Conservation (phyloP, 2,113 vertebrate species). For the Thalassarche chlororhynchos region DNA sequence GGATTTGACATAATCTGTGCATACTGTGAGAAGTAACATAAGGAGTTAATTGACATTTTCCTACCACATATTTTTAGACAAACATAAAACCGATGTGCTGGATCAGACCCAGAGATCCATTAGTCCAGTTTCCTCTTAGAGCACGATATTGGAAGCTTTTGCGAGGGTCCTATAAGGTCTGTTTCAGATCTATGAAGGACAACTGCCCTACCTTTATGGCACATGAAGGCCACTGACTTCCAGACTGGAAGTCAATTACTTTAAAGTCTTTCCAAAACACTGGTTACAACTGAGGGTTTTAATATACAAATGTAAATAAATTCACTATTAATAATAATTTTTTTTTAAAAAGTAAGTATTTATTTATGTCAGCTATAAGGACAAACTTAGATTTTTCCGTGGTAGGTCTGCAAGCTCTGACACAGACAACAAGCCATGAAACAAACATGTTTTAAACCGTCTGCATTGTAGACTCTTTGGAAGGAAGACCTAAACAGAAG, state of each 20-base stretch:
- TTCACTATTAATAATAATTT: constrained; percentile 15
- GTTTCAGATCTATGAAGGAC: not conserved
- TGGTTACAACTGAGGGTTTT: not conserved
- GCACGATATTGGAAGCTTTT: not conserved
- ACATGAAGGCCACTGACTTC: not conserved
- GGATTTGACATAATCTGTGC: not conserved
- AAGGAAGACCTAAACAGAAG: not conserved
- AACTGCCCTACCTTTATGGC: not conserved
- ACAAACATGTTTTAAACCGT: not conserved
- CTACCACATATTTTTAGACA: constrained; percentile 24
- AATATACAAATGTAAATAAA: not conserved
- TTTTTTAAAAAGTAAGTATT: not conserved
- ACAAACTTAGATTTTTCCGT: not conserved
- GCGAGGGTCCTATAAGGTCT: not conserved
- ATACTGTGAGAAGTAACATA: not conserved
- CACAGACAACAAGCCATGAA: not conserved
- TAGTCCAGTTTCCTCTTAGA: constrained; percentile 18
- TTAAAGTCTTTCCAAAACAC: not conserved
- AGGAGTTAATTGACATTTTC: constrained; percentile 26
- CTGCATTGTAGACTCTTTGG: not conserved
- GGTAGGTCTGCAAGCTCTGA: not conserved
- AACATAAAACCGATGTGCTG: not conserved
- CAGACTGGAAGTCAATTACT: not conserved
- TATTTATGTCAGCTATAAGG: not conserved
- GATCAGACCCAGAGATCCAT: constrained; percentile 38